Evolutionary conservation across 2,113 vertebrate species (phyloP), one percentile per base, ranked within the genome.

Genomic region (Colossoma macropomum): DNA sequence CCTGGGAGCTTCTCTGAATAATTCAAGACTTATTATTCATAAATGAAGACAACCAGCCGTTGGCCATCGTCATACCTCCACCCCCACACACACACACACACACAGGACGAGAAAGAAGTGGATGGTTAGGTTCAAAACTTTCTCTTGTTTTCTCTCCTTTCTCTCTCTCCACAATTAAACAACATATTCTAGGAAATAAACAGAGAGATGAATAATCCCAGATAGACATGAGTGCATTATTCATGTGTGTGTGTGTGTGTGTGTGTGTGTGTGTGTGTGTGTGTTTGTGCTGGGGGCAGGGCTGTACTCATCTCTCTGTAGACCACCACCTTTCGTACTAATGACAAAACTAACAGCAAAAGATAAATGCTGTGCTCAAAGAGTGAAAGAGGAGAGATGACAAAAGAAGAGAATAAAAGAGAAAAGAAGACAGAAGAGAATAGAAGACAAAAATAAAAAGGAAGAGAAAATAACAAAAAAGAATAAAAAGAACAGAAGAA

Each of bases 331-430:
- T 79, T 87, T 72, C 68, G 78, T 75, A 80, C 66, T 70, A 56
- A 41, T 50, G 74, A 50, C 75, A 79, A 81, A 70, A 83, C 75
- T 84, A 87, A 80, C 77, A 76, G 73, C 80, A 88, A 75, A 76
- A 62, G 86, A 68, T 78, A 85, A 84, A 77, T 77, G 25, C 71
- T 76, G 59, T 73, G 72, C 30, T 72, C 45, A 2, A 48, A 72
- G 77, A 90, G 88, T 78, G 83, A 17, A 0, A 52, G 30, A 16
- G 52, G 7, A 73, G 21, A 75, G 17, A 13, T 66, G 21, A 63
- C 27, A 79, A 62, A 7, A 19, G 2, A 23, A 12, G 3, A 38
- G 34, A 38, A 7, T 3, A 9, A 50, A 38, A 4, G 72, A 71
- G 19, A 25, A 27, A 38, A 4, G 72, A 74, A 50, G 0, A 63